Percentiles rank a stretch among this genome's conserved stretches.
Evolutionary conservation across 2,888 invertebrate genomes (phyloP).

Genomic region (Yponomeuta evonymella): DNA sequence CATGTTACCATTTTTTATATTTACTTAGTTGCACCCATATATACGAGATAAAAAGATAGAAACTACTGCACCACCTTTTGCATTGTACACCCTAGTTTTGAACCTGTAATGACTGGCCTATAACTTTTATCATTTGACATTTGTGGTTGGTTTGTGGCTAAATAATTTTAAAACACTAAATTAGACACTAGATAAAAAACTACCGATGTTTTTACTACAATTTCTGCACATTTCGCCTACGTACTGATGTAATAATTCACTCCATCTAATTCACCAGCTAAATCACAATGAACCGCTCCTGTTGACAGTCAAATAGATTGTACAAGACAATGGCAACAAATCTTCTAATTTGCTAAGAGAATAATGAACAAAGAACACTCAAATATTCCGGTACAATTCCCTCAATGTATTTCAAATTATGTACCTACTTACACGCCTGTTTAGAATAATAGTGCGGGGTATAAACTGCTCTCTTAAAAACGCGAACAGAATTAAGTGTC

Average conservation of each 20-base stretch:
- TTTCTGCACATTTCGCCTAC: neutral
- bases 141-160: too few relatives aligned
- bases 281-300: neutral
- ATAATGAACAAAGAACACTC: neutral
- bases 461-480: neutral
- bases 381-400: neutral
- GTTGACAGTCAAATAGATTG: neutral
- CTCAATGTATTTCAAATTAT: neutral
- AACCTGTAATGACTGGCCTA: too few relatives aligned
- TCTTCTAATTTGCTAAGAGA: neutral
- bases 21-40: too few relatives aligned
- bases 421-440: neutral
- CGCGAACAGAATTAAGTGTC: slow-evolving; percentile 8
- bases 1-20: too few relatives aligned
- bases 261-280: neutral
- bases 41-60: too few relatives aligned
- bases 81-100: too few relatives aligned
- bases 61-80: too few relatives aligned
- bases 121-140: too few relatives aligned
- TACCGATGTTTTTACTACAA: neutral
- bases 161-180: too few relatives aligned
- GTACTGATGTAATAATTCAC: neutral
- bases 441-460: neutral
- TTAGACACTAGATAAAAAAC: neutral
- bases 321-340: neutral